Base-by-base conservation (phyloP, 2,113 vertebrate genomes). In the Pipa parva region DNA sequence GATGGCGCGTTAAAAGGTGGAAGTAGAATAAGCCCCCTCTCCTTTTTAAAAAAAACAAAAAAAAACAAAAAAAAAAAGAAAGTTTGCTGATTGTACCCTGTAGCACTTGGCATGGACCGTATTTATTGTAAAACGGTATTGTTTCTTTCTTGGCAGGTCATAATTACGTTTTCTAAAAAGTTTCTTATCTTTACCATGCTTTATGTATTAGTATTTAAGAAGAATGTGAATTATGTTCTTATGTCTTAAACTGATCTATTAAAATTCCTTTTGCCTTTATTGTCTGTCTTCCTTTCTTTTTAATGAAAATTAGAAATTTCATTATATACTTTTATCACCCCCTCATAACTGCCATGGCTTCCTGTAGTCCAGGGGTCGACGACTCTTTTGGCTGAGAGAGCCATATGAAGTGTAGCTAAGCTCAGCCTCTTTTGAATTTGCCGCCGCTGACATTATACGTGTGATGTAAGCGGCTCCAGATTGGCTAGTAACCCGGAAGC, bases 151-250 rank as follows among this genome's bases (percentile, higher is more conserved):
- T 89, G 85, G 84, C 86, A 81, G 84, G 83, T 88, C 83, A 81
- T 89, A 85, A n/a, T 83, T 90, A 86, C 85, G 78, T 89, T 90
- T 89, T 89, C 83, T 88, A 90, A 89, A 84, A 81, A 86, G 83
- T 85, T 86, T 87, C 68, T 73, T 87, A 88, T 84, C 81, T 85
- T 81, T 83, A 83, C 83, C 87, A 86, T 86, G 85, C 85, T 88
- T 83, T 89, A 88, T 78, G 85, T 88, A 83, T 88, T 86, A 89
- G 79, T 90, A 90, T 89, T 90, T 89, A 88, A 90, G 86, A 86
- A 81, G 83, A 85, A 86, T 88, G 87, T 89, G 86, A 85, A 81
- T 86, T 86, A 88, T 86, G 87, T 87, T 86, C n/a, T 84, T 79
- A 80, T 78, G 77, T 87, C 83, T 59, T 83, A 81, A 88, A 80